Percentiles rank a stretch among this genome's conserved stretches.
Evolutionary conservation across 1,140 invertebrate genomes (phyloP).

Genomic region (Zophobas atratus): DNA sequence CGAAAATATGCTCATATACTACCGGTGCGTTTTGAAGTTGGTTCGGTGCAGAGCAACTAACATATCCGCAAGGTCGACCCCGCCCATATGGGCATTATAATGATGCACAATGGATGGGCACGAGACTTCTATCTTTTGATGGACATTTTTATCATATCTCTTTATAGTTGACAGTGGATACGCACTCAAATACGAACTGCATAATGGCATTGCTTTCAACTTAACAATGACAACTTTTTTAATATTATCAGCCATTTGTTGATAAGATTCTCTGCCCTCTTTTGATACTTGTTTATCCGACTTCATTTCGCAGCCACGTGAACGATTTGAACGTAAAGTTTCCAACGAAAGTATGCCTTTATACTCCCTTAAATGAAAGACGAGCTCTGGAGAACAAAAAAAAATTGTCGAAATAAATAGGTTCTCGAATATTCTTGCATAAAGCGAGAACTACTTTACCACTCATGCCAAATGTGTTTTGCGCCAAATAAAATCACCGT

Average conservation of each 20-base stretch:
- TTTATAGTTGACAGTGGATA: conserved; percentile 62
- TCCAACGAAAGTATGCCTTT: conserved; percentile 58
- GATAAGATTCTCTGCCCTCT: conserved; percentile 62
- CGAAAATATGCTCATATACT: conserved; percentile 53
- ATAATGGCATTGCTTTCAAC: conserved; percentile 68
- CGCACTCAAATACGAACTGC: conserved; percentile 65
- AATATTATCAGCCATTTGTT: conserved; percentile 34
- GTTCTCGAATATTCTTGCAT: conserved; percentile 49
- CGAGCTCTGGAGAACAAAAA: conserved; percentile 50
- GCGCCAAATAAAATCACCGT: too few species aligned
- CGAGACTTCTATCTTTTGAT: conserved; percentile 62
- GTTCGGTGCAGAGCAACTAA: conserved; percentile 55
- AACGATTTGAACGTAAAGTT: conserved; percentile 56
- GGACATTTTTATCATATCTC: conserved; percentile 61
- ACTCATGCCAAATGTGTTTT: conserved; percentile 43
- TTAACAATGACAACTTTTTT: conserved; percentile 62
- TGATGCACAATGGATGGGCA: conserved; percentile 66
- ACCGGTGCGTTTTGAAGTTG: conserved; percentile 47
- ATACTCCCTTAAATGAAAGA: conserved; percentile 51
- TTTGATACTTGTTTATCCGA: conserved; percentile 65
- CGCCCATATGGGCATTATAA: conserved; percentile 67
- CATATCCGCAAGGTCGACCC: conserved; percentile 63
- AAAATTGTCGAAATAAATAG: conserved; percentile 58
- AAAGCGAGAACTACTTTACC: conserved; percentile 50
- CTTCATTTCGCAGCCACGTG: conserved; percentile 59